A percentile compares a stretch with the other conserved stretches of the same genome.
Evolutionary conservation across 2,797 vertebrate species (phyloP).

Genomic region (Pantherophis alleghaniensis): DNA sequence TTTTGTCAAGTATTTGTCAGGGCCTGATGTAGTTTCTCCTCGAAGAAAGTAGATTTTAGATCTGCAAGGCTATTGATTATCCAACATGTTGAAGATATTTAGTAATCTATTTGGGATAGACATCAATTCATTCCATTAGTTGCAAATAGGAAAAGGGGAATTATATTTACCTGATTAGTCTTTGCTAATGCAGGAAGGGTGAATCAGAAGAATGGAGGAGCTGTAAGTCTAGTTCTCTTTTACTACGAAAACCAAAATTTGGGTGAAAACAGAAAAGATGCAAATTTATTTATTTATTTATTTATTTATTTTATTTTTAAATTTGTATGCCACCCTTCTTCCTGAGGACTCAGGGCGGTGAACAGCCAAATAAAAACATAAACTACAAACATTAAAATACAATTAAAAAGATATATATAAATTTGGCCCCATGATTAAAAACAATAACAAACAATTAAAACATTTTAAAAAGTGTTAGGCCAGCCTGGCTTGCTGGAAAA

Average conservation of each 20-base stretch:
- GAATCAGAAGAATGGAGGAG: background rate
- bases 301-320: too few species aligned
- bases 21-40: background rate
- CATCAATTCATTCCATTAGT: background rate
- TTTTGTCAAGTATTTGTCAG: slow-evolving; percentile 24
- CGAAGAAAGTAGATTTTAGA: background rate
- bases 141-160: background rate
- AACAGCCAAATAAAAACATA: too few species aligned
- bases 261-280: background rate
- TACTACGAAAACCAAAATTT: background rate
- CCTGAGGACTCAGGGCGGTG: too few species aligned
- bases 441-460: too few species aligned
- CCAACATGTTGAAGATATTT: background rate
- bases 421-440: too few species aligned
- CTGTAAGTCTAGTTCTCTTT: background rate
- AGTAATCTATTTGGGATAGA: background rate
- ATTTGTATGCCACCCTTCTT: too few species aligned
- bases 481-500: too few species aligned
- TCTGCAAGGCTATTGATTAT: background rate
- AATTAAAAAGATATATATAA: too few species aligned
- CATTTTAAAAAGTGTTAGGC: too few species aligned
- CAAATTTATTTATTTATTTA: background rate
- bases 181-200: background rate
- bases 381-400: too few species aligned
- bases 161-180: background rate